Percentiles rank a stretch among this genome's conserved stretches.
Evolutionary conservation across 2,888 invertebrate species (phyloP).

Genomic region (Acanthopleura granulata): DNA sequence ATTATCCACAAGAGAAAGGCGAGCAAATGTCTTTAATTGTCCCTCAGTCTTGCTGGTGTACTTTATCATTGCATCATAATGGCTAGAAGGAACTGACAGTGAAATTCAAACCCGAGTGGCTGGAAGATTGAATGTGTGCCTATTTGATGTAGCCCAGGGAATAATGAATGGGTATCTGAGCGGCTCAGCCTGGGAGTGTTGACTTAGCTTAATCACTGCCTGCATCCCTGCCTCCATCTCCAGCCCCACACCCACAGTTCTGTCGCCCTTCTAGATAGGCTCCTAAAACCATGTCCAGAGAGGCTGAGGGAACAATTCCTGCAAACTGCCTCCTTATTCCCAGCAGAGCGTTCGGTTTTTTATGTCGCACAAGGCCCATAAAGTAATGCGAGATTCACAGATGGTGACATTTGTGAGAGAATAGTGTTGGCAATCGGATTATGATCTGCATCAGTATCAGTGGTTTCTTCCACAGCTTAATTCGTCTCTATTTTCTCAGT

Average conservation of each 20-base stretch:
- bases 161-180: not conserved
- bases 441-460: too few species aligned
- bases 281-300: too few species aligned
- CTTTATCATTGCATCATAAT: slow-evolving; percentile 8
- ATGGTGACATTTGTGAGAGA: too few species aligned
- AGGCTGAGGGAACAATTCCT: not conserved
- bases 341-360: not conserved
- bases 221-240: not conserved
- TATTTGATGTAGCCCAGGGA: not conserved
- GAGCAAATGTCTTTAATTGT: slow-evolving; percentile 1
- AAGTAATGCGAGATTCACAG: too few species aligned
- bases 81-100: not conserved
- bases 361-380: too few species aligned
- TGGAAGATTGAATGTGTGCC: slow-evolving; percentile 2
- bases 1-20: too few species aligned
- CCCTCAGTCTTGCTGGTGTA: too few species aligned
- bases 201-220: not conserved
- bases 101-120: not conserved
- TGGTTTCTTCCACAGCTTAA: too few species aligned
- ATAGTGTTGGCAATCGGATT: too few species aligned
- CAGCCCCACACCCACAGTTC: not conserved
- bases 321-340: slow-evolving; percentile 1
- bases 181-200: not conserved
- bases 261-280: too few species aligned
- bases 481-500: too few species aligned